Conservation (phyloP, 2,797 vertebrate species). For the Myotis daubentonii region DNA sequence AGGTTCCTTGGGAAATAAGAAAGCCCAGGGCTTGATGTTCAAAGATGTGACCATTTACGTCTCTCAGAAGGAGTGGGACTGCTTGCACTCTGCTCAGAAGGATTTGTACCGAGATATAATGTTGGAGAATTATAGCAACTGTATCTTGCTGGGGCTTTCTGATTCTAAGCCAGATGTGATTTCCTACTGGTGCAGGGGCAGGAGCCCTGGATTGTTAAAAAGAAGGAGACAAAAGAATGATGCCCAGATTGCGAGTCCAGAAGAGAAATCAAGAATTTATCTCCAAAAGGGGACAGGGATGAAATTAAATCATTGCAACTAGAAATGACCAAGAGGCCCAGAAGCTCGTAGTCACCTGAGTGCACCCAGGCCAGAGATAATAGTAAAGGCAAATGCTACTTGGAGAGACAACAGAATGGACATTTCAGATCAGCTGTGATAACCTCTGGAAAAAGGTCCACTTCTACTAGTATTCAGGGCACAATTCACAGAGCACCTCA, state of each 20-base stretch:
- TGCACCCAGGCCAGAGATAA: background rate
- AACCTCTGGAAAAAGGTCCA: background rate
- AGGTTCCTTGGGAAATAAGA: background rate
- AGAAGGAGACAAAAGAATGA: background rate
- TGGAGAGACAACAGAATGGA: background rate
- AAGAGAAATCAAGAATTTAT: slow-evolving; percentile 37
- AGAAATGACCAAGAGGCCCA: background rate
- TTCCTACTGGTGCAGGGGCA: slow-evolving; percentile 53
- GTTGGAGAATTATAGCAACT: slow-evolving; percentile 55
- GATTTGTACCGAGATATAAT: slow-evolving; percentile 49
- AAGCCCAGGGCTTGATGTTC: slow-evolving; percentile 34
- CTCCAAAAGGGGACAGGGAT: background rate
- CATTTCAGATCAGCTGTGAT: background rate
- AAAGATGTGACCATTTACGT: slow-evolving; percentile 69
- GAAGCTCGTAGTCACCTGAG: background rate
- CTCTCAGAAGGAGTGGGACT: slow-evolving; percentile 52
- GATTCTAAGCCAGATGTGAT: slow-evolving; percentile 47
- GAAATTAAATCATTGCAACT: background rate
- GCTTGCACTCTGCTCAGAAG: slow-evolving; percentile 43
- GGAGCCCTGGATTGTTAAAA: slow-evolving; percentile 50
- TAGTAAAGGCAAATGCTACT: background rate
- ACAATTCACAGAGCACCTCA: background rate
- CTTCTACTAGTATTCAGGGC: background rate
- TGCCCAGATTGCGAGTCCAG: slow-evolving; percentile 9
- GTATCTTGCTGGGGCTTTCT: slow-evolving; percentile 40